Conservation (phyloP, 2,888 invertebrate genomes). For the Phalangium opilio region DNA sequence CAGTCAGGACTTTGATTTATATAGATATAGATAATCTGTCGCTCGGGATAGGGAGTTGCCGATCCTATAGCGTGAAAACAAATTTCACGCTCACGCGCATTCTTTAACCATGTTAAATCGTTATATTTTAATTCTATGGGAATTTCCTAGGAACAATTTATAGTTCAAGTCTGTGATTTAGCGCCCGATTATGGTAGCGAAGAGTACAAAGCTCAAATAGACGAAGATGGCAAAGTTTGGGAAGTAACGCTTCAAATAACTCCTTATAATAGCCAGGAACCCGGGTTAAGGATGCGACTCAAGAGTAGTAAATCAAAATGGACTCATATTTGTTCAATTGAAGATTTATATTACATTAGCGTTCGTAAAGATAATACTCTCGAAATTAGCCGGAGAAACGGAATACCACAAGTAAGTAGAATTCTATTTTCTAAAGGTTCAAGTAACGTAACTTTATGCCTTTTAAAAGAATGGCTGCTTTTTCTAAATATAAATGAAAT, state of each 20-base stretch:
- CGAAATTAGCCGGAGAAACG: slow-evolving; percentile 46
- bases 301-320: slow-evolving; percentile 16
- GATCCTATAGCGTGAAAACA: no score
- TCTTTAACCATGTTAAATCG: no score
- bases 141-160: slow-evolving; percentile 17
- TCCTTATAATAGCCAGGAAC: slow-evolving; percentile 15
- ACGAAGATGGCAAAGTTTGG: slow-evolving; percentile 16
- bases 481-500: no score
- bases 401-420: slow-evolving; percentile 19
- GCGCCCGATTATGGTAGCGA: slow-evolving; percentile 19
- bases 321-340: slow-evolving; percentile 46
- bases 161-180: slow-evolving; percentile 16
- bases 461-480: no score
- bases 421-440: no score
- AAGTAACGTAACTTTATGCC: no score
- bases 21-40: no score
- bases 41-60: no score
- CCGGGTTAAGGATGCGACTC: slow-evolving; percentile 17
- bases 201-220: slow-evolving; percentile 15
- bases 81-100: no score
- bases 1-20: no score
- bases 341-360: slow-evolving; percentile 59
- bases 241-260: slow-evolving; percentile 15
- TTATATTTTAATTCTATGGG: no score
- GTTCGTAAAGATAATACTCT: slow-evolving; percentile 46